A percentile compares a stretch with the other conserved stretches of the same genome.
Conservation (phyloP, 2,113 vertebrate species). For the Microtus oregoni region DNA sequence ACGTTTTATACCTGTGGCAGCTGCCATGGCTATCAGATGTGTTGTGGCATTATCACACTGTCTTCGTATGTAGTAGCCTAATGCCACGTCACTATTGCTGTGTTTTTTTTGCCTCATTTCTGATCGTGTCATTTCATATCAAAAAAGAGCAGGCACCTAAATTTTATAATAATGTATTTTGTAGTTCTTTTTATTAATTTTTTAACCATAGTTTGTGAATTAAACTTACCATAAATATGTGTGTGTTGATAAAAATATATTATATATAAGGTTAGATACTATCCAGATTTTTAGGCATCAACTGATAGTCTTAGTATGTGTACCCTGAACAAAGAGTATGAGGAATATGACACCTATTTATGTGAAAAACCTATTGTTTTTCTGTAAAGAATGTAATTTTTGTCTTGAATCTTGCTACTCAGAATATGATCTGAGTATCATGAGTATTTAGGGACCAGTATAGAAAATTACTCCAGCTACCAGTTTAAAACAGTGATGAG, state of each 20-base stretch:
- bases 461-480: background rate
- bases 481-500: too few species aligned
- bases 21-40: background rate
- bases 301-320: background rate
- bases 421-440: background rate
- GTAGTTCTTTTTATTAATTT: background rate
- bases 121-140: background rate
- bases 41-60: too few species aligned
- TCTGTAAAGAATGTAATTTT: background rate
- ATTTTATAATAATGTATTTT: background rate
- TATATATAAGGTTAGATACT: background rate
- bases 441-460: background rate
- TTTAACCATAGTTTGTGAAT: background rate
- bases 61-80: background rate
- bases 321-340: background rate
- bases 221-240: background rate
- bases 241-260: background rate
- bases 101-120: background rate
- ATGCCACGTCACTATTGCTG: background rate
- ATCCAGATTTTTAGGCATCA: background rate
- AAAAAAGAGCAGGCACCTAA: background rate
- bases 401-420: background rate
- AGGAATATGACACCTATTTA: background rate
- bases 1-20: background rate
- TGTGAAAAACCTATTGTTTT: background rate